Conservation (phyloP, 2,113 vertebrate genomes). For the Stictonetta naevosa region DNA sequence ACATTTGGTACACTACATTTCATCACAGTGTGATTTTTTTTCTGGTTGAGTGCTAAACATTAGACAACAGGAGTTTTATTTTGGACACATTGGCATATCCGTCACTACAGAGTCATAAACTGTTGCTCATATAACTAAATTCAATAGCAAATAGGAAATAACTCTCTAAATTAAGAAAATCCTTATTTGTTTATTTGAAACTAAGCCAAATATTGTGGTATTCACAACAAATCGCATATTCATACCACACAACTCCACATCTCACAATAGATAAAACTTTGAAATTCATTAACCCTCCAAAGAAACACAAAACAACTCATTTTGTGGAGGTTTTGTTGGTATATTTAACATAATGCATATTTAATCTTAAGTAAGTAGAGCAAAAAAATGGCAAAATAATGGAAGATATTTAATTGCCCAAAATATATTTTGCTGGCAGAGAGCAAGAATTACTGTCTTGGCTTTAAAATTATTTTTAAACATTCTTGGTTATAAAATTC, state of each 20-base stretch:
- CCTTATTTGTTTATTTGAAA: background rate
- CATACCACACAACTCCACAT: background rate
- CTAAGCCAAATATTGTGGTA: background rate
- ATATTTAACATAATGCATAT: background rate
- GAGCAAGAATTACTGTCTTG: background rate
- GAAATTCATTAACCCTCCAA: background rate
- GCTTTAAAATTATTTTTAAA: background rate
- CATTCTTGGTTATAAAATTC: background rate
- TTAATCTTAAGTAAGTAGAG: background rate
- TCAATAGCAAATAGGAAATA: background rate
- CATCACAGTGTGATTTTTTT: background rate
- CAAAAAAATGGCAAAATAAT: background rate
- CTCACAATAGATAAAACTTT: background rate
- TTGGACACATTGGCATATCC: background rate
- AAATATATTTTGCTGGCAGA: background rate
- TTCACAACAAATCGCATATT: background rate
- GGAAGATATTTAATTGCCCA: background rate
- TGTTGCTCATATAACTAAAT: background rate
- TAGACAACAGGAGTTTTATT: background rate
- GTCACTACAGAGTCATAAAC: background rate
- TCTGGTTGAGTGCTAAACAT: background rate
- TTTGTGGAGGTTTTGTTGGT: background rate
- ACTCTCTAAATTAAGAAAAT: background rate
- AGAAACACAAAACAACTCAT: fast-evolving
- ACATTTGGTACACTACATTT: background rate